Evolutionary conservation across 1,140 invertebrate species (phyloP).

Genomic region (Bombus sylvicola): DNA sequence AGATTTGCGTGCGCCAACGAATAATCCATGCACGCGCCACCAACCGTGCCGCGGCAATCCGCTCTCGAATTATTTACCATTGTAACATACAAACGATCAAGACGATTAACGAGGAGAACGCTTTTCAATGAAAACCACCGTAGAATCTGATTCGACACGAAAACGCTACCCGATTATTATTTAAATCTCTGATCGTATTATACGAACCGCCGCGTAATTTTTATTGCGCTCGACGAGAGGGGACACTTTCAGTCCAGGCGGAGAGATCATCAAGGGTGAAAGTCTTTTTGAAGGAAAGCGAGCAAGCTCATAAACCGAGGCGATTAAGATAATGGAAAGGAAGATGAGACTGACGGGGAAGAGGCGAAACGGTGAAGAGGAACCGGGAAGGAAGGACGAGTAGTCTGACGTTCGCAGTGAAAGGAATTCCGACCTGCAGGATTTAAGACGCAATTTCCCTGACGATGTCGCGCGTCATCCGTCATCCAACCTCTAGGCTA

Average conservation of each 20-base stretch:
- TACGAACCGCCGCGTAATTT: background rate
- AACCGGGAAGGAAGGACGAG: background rate
- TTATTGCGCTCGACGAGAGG: background rate
- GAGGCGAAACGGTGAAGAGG: background rate
- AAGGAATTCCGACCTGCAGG: slow-evolving; percentile 65
- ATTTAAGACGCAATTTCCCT: slow-evolving; percentile 75
- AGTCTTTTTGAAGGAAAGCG: slow-evolving; percentile 31
- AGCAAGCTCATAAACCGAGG: slow-evolving; percentile 40
- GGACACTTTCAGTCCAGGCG: background rate
- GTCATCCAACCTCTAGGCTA: slow-evolving; percentile 58
- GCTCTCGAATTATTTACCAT: slow-evolving; percentile 10
- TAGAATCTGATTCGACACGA: background rate
- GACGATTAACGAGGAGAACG: background rate
- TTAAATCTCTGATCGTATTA: background rate
- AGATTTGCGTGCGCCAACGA: slow-evolving; percentile 1
- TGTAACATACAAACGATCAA: slow-evolving; percentile 6
- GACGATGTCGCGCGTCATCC: slow-evolving; percentile 68
- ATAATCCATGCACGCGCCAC: slow-evolving; percentile 4
- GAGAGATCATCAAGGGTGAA: slow-evolving; percentile 21
- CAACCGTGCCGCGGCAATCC: background rate
- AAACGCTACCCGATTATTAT: background rate
- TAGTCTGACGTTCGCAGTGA: slow-evolving; percentile 48
- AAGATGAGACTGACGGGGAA: slow-evolving; percentile 12
- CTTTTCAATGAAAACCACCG: background rate
- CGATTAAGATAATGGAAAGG: slow-evolving; percentile 49